phyloP scores from a whole-genome alignment of 2,797 vertebrate species.

The Amphiprion clarkii region DNA sequence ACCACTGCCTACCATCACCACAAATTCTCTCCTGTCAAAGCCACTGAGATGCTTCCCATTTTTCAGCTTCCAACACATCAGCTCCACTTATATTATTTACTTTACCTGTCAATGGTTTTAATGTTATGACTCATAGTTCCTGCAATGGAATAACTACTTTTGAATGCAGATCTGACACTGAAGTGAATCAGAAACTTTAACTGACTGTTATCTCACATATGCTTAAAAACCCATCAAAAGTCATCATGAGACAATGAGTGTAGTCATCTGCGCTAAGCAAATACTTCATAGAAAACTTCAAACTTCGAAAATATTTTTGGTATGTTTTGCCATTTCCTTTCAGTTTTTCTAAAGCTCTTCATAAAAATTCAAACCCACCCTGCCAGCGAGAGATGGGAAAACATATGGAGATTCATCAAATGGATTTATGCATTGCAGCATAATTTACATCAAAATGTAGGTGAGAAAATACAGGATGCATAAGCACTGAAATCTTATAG shows the following conservation, averaged over 20 bases:
- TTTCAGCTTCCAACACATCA: too few species aligned
- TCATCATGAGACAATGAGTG: background rate
- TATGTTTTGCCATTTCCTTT: background rate
- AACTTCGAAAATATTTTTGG: background rate
- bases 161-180: background rate
- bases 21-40: too few species aligned
- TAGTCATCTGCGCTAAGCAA: background rate
- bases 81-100: too few species aligned
- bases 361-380: background rate
- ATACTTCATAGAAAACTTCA: background rate
- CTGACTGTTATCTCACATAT: background rate
- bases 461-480: slow-evolving; percentile 11
- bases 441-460: slow-evolving; percentile 21
- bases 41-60: too few species aligned
- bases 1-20: too few species aligned
- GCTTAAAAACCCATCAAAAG: background rate
- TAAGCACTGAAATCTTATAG: slow-evolving; percentile 1
- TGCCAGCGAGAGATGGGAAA: slow-evolving; percentile 5
- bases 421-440: slow-evolving; percentile 23
- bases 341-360: background rate
- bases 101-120: too few species aligned
- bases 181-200: background rate
- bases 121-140: too few species aligned
- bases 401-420: slow-evolving; percentile 22
- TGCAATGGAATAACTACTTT: background rate